Base-by-base conservation (phyloP, 2,888 invertebrate species). In the Pristionchus mayeri region DNA sequence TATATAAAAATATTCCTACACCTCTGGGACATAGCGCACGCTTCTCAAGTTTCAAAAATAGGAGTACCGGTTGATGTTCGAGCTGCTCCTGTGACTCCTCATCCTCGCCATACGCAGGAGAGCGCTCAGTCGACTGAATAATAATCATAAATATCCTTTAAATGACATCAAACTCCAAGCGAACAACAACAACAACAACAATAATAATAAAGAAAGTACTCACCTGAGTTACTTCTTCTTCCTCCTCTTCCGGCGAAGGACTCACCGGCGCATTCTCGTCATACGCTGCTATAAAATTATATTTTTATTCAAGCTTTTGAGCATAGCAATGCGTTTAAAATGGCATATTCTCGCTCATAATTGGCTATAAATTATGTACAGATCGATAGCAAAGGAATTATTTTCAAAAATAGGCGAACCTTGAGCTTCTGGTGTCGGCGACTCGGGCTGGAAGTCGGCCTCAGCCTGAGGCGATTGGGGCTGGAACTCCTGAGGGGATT, bases 61-160 rank as follows among this genome's bases (percentile, higher is more conserved):
- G n/a, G 9, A 54, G n/a, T 54, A 71, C 71, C 71, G 71, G 71
- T 37, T 71, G 71, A 21, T 71, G 71, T 37, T 44, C 48, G 4
- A 18, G 3, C 76, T 76, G 48, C 27, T 76, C 50, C 48, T 76
- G 76, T 48, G 76, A 48, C 48, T 76, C 76, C n/a, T 76, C 76
- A 6, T 21, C 48, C 2, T 67, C 37, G 6, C 37, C 67, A 2
- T n/a, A n/a, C 16, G n/a, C n/a, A 3, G 60, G 60, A 13, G 60
- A 60, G 60, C 60, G 60, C 27, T 24, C 27, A 16, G 60, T 24
- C 24, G 60, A 60, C 60, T 60, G 60, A 24, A 60, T 27, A 11
- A 13, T 60, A 24, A 3, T 24, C 4, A 9, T 57, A 18, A 54
- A 57, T 27, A 11, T n/a, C n/a, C n/a, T n/a, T n/a, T 44, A 13